Conservation (phyloP, 2,888 invertebrate genomes). For the Punctoribates punctum region DNA sequence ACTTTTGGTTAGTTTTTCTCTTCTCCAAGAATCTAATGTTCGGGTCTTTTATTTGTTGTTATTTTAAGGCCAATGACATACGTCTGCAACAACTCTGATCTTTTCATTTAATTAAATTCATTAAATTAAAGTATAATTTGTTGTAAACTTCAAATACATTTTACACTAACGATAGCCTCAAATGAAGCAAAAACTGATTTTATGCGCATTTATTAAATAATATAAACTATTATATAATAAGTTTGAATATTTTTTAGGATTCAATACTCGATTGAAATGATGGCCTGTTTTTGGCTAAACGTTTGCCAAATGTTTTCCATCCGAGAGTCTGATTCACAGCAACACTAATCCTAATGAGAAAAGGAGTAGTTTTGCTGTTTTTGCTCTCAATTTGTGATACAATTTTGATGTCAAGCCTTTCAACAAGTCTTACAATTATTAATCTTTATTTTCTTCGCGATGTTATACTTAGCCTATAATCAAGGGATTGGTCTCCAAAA, state of each 20-base stretch:
- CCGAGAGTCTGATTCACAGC: neutral
- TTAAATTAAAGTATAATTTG: constrained; percentile 7
- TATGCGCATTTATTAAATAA: neutral
- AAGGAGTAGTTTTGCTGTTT: neutral
- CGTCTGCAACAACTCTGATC: neutral
- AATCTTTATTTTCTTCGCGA: no score
- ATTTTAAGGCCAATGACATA: constrained; percentile 22
- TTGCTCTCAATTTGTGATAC: neutral
- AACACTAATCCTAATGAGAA: neutral
- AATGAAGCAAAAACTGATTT: neutral
- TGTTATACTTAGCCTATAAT: no score
- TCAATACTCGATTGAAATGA: neutral
- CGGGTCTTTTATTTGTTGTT: neutral
- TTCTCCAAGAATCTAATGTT: neutral
- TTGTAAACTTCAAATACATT: neutral
- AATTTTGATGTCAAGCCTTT: constrained; percentile 4
- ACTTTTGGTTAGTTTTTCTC: no score
- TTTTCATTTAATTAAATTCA: constrained; percentile 10
- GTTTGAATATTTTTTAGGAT: neutral
- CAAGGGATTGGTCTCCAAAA: no score
- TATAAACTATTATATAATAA: neutral
- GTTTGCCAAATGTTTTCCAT: neutral
- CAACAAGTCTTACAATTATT: neutral
- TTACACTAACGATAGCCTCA: neutral
- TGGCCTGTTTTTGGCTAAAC: neutral